Base-by-base conservation (phyloP, 2,888 invertebrate genomes). In the Matsumyia berberina region DNA sequence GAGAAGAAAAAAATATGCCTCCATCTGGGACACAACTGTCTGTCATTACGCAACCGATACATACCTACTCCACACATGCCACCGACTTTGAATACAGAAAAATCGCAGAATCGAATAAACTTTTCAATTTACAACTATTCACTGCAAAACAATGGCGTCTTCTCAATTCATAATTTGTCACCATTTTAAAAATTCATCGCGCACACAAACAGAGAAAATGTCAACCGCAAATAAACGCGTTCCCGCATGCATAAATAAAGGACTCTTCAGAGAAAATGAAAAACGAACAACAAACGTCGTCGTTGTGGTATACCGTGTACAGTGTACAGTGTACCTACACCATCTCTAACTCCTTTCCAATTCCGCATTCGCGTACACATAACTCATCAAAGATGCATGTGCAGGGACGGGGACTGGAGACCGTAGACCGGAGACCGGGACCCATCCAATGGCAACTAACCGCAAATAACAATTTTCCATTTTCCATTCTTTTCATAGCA, bases 351-450 rank as follows among this genome's bases (percentile, higher is more conserved):
- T 85, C 83, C 79, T 83, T 83, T 83, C 53, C 66, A 72, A 81
- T 81, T 77, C 55, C 51, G 55, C 31, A 51, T 67, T 67, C 73
- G 83, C 79, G 67, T 79, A 67, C 82, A 83, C 80, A 85, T 85
- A 85, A 80, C 85, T 85, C 85, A 85, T 85, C 85, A 85, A 85
- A 85, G 85, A 85, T 85, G 85, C 85, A 85, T 85, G 85, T 80
- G 74, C 80, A 85, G 85, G 74, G 83, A 74, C 79, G 39, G 17
- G 44, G 46, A 46, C 46, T 72, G 24, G 24, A n/a, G n/a, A n/a
- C n/a, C n/a, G n/a, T n/a, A n/a, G 24, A 74, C 80, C 80, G 85
- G 74, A 24, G 83, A 69, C 79, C 39, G 17, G 44, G 46, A 46
- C 46, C 72, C 80, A 85, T 85, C 85, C 85, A 85, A 85, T 85